Conservation (phyloP, 2,797 vertebrate species). For the Pristis pectinata region DNA sequence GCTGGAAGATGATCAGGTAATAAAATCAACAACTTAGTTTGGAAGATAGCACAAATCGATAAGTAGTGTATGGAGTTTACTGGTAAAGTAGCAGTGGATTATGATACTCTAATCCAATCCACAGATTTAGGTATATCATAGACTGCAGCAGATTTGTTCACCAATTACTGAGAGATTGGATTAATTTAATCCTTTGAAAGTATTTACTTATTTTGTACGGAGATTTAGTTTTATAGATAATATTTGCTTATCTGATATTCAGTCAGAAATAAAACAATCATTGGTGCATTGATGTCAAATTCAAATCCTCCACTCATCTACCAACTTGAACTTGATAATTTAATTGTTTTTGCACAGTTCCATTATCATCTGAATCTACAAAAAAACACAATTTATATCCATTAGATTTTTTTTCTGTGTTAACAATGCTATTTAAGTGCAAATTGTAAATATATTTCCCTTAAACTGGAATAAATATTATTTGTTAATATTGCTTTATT, state of each 20-base stretch:
- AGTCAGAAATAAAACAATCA: background rate
- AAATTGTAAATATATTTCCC: background rate
- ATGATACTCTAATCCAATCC: background rate
- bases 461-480: background rate
- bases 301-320: background rate
- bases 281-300: background rate
- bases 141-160: background rate
- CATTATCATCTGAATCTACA: background rate
- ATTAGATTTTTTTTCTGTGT: background rate
- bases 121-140: background rate
- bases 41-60: background rate
- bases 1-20: background rate
- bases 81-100: background rate
- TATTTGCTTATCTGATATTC: background rate
- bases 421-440: background rate
- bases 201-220: background rate
- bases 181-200: background rate
- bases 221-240: background rate
- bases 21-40: background rate
- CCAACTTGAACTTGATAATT: background rate
- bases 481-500: background rate
- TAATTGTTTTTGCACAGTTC: background rate
- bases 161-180: conserved; percentile 1
- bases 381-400: background rate
- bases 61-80: background rate